Evolutionary conservation across 2,888 invertebrate species (phyloP).

Genomic region (Tortricodes alternella): DNA sequence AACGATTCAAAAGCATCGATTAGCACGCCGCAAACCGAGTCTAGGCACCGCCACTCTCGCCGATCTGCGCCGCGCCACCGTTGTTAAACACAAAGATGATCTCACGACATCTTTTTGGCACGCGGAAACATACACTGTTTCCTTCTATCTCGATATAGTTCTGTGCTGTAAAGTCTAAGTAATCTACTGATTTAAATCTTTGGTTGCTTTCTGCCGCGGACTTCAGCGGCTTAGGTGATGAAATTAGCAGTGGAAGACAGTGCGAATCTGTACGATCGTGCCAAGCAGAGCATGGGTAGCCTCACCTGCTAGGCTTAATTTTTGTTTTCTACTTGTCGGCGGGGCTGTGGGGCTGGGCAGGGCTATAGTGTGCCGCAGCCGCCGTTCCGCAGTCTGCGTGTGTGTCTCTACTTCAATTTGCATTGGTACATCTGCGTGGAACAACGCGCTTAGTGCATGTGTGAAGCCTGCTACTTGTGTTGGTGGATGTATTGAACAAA

Average conservation of each 20-base stretch:
- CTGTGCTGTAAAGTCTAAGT: no score
- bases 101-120: no score
- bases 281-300: conserved; percentile 47
- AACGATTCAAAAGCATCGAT: no score
- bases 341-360: conserved; percentile 85
- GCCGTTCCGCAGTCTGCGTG: conserved; percentile 45
- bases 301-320: conserved; percentile 87
- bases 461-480: conserved; percentile 13
- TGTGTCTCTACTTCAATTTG: conserved; percentile 64
- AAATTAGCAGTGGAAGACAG: not conserved
- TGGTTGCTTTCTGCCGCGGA: not conserved
- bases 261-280: conserved; percentile 42
- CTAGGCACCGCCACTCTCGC: no score
- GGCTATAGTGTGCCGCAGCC: conserved; percentile 84
- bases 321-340: conserved; percentile 85
- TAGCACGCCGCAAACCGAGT: no score
- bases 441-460: conserved; percentile 67
- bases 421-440: conserved; percentile 72
- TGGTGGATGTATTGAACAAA: not conserved
- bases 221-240: not conserved
- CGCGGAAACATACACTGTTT: no score
- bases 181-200: no score
- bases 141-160: no score
- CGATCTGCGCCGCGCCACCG: no score
- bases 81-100: no score